Conservation (phyloP, 2,797 vertebrate species). For the Manis crassicaudata region DNA sequence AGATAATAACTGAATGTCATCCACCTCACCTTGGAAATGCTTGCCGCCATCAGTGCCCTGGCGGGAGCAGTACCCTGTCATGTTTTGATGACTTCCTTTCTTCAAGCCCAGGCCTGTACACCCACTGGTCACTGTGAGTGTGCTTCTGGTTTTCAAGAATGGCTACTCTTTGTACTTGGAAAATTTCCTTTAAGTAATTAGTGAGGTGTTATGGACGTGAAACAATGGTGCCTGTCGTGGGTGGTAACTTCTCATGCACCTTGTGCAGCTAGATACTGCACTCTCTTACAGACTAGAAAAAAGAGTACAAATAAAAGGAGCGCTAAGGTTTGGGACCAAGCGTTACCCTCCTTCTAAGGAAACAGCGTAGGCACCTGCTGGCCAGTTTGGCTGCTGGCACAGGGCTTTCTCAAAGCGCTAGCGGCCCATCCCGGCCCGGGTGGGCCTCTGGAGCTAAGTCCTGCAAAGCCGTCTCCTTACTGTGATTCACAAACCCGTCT, state of each 20-base stretch:
- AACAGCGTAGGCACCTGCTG: background rate
- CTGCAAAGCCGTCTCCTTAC: background rate
- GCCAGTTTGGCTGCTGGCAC: background rate
- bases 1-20: conserved; percentile 7
- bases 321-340: background rate
- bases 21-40: conserved; percentile 45
- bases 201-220: conserved; percentile 13
- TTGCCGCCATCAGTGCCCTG: background rate
- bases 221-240: conserved; percentile 24
- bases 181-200: conserved; percentile 54
- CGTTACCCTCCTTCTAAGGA: background rate
- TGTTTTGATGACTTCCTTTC: conserved; percentile 49
- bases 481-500: background rate
- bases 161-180: background rate
- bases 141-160: background rate
- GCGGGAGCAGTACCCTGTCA: conserved; percentile 9
- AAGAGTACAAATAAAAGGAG: conserved; percentile 22
- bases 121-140: background rate
- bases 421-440: background rate
- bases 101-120: conserved; percentile 32
- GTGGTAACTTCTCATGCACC: background rate
- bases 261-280: conserved; percentile 12
- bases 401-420: background rate
- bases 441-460: background rate
- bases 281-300: background rate